Base-by-base conservation (phyloP, 30 jellyfish, hydroid and myxozoan genomes). In the Sanderia malayensis region DNA sequence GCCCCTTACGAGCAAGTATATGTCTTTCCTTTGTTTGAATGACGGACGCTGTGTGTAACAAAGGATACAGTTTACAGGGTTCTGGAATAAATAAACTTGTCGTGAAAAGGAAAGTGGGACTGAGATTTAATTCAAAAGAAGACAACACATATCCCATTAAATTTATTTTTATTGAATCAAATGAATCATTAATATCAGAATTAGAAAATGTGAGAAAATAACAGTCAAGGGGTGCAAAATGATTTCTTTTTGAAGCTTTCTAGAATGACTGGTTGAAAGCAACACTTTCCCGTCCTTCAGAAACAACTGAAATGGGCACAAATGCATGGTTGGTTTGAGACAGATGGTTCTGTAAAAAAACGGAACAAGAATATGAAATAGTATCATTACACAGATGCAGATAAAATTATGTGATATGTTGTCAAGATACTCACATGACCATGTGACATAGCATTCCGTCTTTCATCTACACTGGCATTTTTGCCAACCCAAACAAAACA, bases 401-500 rank as follows among this genome's bases (percentile, higher is more conserved):
- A 59, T 59, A 31, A 59, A 19, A 6, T 21, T 19, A 18, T 2
- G 1, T 11, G 18, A 20, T 32, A 2, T 18, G 19, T 2, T 31
- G 41, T 1, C 17, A 76, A 37, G 45, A 25, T 7, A 66, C 89
- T 41, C 65, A 78, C 89, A 73, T 83, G 85, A 17, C 96, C 98
- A 74, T 92, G 73, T 37, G 96, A 31, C 88, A 92, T 34, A 1
- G 95, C 90, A 73, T 92, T 92, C 59, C 87, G 72, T 28, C 98
- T 81, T 76, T 92, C 98, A 55, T 92, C 98, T 26, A 92, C 45
- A 53, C 98, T 92, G 67, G 98, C 96, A 70, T 82, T 92, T 55
- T 69, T 58, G 28, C 98, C 98, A 53, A 92, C 58, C 98, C 98
- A 92, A 52, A 94, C 95, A 72, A 84, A 92, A 75, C 90, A 85